A percentile compares a stretch with the other conserved stretches of the same genome.
Evolutionary conservation across 2,113 vertebrate genomes (phyloP).

Genomic region (Etheostoma spectabile): DNA sequence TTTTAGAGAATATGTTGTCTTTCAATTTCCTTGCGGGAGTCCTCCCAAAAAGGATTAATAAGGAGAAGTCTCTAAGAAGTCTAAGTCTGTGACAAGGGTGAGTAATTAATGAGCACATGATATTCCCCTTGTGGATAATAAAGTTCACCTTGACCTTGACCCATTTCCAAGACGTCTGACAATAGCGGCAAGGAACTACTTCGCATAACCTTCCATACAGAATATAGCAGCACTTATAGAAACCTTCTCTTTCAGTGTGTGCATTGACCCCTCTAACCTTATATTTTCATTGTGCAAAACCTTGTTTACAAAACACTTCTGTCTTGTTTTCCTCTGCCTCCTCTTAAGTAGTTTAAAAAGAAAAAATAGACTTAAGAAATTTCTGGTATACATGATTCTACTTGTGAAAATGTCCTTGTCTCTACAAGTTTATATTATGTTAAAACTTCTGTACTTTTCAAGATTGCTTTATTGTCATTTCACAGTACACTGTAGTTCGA

Average conservation of each 20-base stretch:
- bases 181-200: not conserved
- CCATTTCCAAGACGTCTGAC: not conserved
- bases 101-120: too few species aligned
- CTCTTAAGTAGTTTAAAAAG: slow-evolving; percentile 1
- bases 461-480: too few species aligned
- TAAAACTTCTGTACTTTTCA: not conserved
- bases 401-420: not conserved
- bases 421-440: not conserved
- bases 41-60: too few species aligned
- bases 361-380: slow-evolving; percentile 7
- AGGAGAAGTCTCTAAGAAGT: too few species aligned
- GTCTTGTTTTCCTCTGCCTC: slow-evolving; percentile 9
- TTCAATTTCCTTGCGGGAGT: too few species aligned
- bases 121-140: too few species aligned
- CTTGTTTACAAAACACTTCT: slow-evolving; percentile 19
- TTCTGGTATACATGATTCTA: not conserved
- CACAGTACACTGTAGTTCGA: too few species aligned
- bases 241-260: not conserved
- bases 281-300: not conserved
- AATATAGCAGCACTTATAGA: not conserved
- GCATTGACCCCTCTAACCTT: not conserved
- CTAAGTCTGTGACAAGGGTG: too few species aligned
- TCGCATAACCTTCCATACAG: not conserved
- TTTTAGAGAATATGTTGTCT: too few species aligned
- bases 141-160: too few species aligned